Percentiles rank a stretch among this genome's conserved stretches.
Evolutionary conservation across 1,140 invertebrate genomes (phyloP).

Genomic region (Eubasilissa regina): DNA sequence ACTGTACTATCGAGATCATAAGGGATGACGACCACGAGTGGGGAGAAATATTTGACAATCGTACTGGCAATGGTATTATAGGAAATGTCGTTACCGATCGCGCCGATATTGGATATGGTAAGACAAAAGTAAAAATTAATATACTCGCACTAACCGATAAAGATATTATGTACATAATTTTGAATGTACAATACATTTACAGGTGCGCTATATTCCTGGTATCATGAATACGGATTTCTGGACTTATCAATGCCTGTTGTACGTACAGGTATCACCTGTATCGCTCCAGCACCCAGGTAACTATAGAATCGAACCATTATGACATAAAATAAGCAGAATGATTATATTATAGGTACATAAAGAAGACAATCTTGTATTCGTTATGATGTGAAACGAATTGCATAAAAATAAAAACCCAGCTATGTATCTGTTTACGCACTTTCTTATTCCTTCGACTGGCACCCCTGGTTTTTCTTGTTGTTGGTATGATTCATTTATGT

Average conservation of each 20-base stretch:
- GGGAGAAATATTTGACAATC: constrained; percentile 75
- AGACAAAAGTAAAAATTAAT: background rate
- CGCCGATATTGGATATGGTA: constrained; percentile 75
- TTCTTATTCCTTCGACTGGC: too few relatives aligned
- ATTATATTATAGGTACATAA: too few relatives aligned
- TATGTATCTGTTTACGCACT: too few relatives aligned
- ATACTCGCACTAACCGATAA: background rate
- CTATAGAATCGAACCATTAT: background rate
- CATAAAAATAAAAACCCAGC: too few relatives aligned
- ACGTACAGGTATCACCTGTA: constrained; percentile 74
- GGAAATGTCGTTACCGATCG: constrained; percentile 73
- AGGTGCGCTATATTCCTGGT: constrained; percentile 76
- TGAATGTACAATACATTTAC: constrained; percentile 52
- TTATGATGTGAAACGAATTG: too few relatives aligned
- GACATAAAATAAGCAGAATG: too few relatives aligned
- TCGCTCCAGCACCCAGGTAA: constrained; percentile 74
- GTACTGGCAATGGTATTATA: constrained; percentile 73
- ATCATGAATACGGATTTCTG: constrained; percentile 71
- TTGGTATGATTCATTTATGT: too few relatives aligned
- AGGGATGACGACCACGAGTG: constrained; percentile 72
- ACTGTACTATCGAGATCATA: constrained; percentile 70
- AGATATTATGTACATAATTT: background rate
- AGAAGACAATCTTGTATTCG: too few relatives aligned
- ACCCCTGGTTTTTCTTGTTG: too few relatives aligned
- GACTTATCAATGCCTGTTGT: constrained; percentile 73